A percentile compares a stretch with the other conserved stretches of the same genome.
Conservation (phyloP, 2,113 vertebrate genomes). For the Salvator merianae region DNA sequence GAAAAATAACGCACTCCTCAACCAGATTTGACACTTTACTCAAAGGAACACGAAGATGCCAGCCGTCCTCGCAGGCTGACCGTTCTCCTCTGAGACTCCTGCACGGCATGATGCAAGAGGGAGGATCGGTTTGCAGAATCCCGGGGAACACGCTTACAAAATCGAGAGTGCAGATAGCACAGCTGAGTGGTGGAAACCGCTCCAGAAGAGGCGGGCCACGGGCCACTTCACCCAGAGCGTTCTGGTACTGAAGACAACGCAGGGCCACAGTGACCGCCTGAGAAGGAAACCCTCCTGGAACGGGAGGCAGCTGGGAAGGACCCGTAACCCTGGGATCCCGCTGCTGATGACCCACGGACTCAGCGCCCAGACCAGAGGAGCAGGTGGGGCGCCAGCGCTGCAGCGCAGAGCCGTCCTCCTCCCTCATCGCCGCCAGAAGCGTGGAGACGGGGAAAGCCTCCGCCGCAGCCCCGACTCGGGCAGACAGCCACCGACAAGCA, state of each 20-base stretch:
- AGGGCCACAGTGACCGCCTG: background rate
- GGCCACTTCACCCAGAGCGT: conserved; percentile 5
- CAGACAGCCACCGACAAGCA: background rate
- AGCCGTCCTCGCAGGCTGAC: background rate
- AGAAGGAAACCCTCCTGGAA: background rate
- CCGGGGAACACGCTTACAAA: background rate
- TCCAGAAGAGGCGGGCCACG: background rate
- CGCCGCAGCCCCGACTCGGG: background rate
- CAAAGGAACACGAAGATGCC: conserved; percentile 17
- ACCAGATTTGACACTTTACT: conserved; percentile 57
- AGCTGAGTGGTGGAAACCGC: conserved; percentile 9
- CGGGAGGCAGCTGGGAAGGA: background rate
- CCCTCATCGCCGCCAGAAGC: conserved; percentile 5
- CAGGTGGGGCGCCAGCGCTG: background rate
- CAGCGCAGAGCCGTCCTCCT: too few species aligned
- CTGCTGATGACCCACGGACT: background rate
- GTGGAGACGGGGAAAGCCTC: background rate
- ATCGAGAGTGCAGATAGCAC: background rate
- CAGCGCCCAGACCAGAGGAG: background rate
- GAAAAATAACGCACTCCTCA: background rate
- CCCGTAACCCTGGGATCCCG: accelerated
- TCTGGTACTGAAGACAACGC: accelerated
- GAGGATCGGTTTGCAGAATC: conserved; percentile 33
- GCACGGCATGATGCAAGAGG: background rate
- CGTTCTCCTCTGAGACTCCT: conserved; percentile 38